These are phyloP conservation scores for Andrena dorsata DNA, from an alignment of 2,888 invertebrate species.

Conservation along the genomic window DNA sequence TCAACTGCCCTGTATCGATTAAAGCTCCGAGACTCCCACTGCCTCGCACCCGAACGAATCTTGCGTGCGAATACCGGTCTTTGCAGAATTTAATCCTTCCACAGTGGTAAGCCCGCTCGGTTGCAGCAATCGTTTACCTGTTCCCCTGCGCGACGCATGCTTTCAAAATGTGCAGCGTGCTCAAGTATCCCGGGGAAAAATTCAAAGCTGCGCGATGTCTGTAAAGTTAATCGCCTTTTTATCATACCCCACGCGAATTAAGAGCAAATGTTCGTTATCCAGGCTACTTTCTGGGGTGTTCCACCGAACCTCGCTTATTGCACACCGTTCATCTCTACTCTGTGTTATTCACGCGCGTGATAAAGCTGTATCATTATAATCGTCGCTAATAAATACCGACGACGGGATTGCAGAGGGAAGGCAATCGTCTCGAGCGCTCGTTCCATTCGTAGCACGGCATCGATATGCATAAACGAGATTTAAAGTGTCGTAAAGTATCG, in stretches of 20 bases:
- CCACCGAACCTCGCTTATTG: background rate
- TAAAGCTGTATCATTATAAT: conserved; percentile 11
- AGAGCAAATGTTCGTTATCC: background rate
- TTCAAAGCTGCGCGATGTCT: too few relatives aligned
- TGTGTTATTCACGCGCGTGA: background rate
- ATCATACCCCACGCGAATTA: too few relatives aligned
- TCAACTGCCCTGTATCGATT: conserved; percentile 5
- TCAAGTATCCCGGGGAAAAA: too few relatives aligned
- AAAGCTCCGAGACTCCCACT: background rate
- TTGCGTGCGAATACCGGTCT: too few relatives aligned
- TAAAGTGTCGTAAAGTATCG: conserved; percentile 40
- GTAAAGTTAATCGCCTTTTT: too few relatives aligned
- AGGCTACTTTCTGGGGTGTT: background rate
- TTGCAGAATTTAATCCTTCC: too few relatives aligned
- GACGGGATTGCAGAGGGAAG: conserved; percentile 5
- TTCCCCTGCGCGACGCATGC: too few relatives aligned
- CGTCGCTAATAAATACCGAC: background rate
- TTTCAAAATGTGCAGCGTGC: too few relatives aligned
- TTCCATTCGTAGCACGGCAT: background rate
- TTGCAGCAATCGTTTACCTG: too few relatives aligned
- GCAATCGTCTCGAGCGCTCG: conserved; percentile 5
- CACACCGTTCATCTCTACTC: background rate
- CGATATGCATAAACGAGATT: conserved; percentile 39
- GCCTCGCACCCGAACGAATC: background rate
- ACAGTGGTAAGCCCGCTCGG: too few relatives aligned